These are phyloP conservation scores for Siniperca knerii DNA, from an alignment of 2,113 vertebrate species.

Conservation along the genomic window DNA sequence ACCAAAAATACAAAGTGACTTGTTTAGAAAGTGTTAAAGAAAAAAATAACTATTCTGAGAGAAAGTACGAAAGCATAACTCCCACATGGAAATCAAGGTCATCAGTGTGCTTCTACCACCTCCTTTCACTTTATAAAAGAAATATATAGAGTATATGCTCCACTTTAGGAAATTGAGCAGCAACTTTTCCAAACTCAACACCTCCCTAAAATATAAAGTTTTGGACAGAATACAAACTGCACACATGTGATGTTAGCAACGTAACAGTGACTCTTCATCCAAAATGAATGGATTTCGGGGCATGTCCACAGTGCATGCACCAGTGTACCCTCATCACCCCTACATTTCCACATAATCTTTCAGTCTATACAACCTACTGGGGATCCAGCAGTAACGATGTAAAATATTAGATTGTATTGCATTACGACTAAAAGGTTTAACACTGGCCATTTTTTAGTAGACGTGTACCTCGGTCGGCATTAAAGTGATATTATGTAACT, in stretches of 20 bases:
- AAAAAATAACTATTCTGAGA: background rate
- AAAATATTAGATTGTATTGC: background rate
- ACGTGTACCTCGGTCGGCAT: too few relatives aligned
- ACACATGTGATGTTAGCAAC: background rate
- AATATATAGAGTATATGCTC: background rate
- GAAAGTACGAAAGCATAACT: background rate
- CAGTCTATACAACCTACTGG: background rate
- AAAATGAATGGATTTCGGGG: background rate
- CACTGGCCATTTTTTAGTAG: too few relatives aligned
- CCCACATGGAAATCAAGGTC: slow-evolving; percentile 6
- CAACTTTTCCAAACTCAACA: background rate
- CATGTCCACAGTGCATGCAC: background rate
- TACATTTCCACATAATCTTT: background rate
- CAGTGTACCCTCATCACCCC: background rate
- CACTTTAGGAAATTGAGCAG: background rate
- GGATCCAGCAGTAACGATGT: background rate
- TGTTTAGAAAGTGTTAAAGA: background rate
- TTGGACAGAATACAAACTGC: background rate
- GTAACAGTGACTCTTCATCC: background rate
- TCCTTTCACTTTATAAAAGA: background rate
- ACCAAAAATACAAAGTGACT: background rate
- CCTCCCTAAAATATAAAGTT: background rate
- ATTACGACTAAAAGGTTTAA: background rate
- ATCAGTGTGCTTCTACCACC: background rate
- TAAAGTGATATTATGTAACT: too few relatives aligned